These are phyloP conservation scores for Athene noctua DNA, from an alignment of 2,113 vertebrate genomes.

Conservation along the genomic window DNA sequence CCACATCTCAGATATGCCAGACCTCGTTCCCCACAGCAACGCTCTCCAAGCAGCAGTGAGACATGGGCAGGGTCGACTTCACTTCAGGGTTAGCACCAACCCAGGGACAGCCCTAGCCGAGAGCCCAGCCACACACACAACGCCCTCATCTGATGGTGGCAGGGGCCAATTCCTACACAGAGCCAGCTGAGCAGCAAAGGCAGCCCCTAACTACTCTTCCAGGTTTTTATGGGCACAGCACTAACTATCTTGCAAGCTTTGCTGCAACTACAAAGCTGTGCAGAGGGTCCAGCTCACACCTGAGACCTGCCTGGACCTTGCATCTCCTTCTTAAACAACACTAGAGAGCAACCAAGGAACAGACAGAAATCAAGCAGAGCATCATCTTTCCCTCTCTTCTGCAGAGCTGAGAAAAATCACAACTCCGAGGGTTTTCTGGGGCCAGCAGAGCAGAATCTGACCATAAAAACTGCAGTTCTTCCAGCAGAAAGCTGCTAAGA, in stretches of 20 bases:
- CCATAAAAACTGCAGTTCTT: neutral
- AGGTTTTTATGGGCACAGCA: neutral
- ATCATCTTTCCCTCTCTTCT: neutral
- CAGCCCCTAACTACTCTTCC: neutral
- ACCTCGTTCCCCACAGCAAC: rapidly evolving
- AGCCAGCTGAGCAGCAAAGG: neutral
- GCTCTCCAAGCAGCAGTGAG: neutral
- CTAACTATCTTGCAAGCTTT: neutral
- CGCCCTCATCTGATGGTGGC: neutral
- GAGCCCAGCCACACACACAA: neutral
- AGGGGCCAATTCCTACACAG: neutral
- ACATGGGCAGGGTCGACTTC: rapidly evolving
- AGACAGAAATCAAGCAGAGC: neutral
- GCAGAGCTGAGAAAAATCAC: neutral
- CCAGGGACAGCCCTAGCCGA: neutral
- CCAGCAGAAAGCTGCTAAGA: neutral
- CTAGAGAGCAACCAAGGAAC: neutral
- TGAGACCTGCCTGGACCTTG: neutral
- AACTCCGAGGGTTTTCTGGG: neutral
- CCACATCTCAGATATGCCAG: neutral
- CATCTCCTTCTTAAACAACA: neutral
- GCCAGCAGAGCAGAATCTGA: neutral
- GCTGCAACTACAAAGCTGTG: neutral
- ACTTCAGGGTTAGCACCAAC: neutral
- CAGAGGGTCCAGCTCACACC: neutral